phyloP scores from a whole-genome alignment of 2,113 vertebrate genomes.

The Mionectes macconnelli region DNA sequence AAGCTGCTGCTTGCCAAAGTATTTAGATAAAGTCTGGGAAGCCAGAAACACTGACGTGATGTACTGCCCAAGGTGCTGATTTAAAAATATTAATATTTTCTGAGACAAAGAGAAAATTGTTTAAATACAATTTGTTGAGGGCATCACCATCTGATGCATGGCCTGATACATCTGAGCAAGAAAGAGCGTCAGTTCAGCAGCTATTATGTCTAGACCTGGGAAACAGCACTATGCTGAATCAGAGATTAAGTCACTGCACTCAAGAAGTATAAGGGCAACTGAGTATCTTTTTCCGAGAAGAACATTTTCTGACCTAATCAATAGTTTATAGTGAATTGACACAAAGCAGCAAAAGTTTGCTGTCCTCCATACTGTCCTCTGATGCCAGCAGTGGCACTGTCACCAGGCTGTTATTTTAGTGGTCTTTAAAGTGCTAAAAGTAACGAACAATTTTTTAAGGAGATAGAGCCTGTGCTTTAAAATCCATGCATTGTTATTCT shows the following conservation, averaged over 20 bases:
- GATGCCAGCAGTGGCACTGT: accelerated
- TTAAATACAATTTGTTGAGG: not conserved
- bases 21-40: not conserved
- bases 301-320: not conserved
- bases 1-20: not conserved
- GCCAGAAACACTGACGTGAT: not conserved
- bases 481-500: not conserved
- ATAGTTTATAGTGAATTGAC: not conserved
- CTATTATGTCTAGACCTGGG: not conserved
- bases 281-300: not conserved
- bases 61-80: not conserved
- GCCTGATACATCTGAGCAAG: not conserved
- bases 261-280: not conserved
- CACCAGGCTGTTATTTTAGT: not conserved
- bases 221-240: not conserved
- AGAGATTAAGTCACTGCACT: not conserved
- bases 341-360: not conserved
- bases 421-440: not conserved
- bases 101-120: not conserved
- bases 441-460: not conserved
- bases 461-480: not conserved
- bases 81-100: not conserved
- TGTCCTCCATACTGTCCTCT: not conserved
- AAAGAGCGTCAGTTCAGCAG: not conserved
- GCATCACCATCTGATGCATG: not conserved